Evolutionary conservation across 2,888 invertebrate genomes (phyloP), one percentile per base, ranked within the genome.

Genomic region (Hemicrepidius hirtus): DNA sequence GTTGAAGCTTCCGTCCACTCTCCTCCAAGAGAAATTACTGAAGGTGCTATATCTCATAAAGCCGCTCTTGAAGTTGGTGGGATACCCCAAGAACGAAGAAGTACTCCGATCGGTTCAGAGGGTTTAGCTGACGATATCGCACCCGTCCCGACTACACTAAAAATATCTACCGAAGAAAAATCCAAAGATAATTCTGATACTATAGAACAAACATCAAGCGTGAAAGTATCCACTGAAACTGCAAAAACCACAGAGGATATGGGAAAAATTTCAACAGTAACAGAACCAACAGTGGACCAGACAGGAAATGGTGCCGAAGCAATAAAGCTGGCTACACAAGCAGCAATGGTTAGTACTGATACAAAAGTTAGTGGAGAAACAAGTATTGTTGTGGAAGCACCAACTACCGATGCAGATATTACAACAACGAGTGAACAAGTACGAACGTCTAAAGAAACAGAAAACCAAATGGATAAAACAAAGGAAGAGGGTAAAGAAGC

Each of bases 1-100:
- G 86, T 86, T 7, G 85, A 86, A 78, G 87, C 85, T 6, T 78
- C 86, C 4, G 78, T 86, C n/a, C 87, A 86, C 78, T 78, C 79
- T n/a, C 85, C 85, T 28, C 86, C 86, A 0, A 83, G 74, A 66
- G 72, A 62, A 16, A 21, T 73, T 13, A 70, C 73, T 12, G 57
- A 41, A 5, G 28, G 53, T 13, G 21, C n/a, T 1, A 3, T 12
- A 3, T 13, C 53, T 28, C 3, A 28, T 28, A 53, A 53, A 21
- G 1, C n/a, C 3, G 7, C n/a, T 28, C 28, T 53, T 3, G 53
- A 53, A 53, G 28, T 53, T 24, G 12, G n/a, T 3, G 32, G 13
- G n/a, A 0, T 53, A 28, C 24, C 28, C 3, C n/a, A 37, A 12
- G 57, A 57, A 32, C 9, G 44, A 21, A 16, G 60, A 41, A 60